Percentiles rank a stretch among this genome's conserved stretches.
Conservation (phyloP, 2,888 invertebrate species). For the Tineola bisselliella region DNA sequence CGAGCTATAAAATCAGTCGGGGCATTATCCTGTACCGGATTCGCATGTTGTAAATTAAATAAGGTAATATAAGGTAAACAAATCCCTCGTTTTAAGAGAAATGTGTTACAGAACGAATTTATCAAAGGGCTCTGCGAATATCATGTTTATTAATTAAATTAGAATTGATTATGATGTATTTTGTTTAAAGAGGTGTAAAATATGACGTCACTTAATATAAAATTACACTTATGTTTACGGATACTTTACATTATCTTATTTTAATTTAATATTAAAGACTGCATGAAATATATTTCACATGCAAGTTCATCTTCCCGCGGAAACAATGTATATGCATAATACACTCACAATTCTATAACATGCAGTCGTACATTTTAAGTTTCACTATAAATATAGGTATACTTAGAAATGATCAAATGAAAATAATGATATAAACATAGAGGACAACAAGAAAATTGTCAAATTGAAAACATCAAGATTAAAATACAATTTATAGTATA, state of each 20-base stretch:
- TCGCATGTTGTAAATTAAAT: slow-evolving; percentile 13
- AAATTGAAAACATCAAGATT: background rate
- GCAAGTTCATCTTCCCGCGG: no score
- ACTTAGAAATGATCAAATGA: no score
- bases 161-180: background rate
- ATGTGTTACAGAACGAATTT: background rate
- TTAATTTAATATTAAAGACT: no score
- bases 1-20: slow-evolving; percentile 10
- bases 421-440: no score
- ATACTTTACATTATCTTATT: no score
- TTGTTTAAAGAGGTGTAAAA: background rate
- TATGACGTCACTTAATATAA: background rate
- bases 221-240: background rate
- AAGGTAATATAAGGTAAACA: slow-evolving; percentile 11
- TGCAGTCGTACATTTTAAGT: no score
- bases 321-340: no score
- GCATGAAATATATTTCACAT: no score
- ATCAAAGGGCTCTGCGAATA: background rate
- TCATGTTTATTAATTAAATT: background rate
- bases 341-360: no score
- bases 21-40: slow-evolving; percentile 12
- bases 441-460: no score
- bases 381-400: no score
- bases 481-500: background rate
- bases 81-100: slow-evolving; percentile 1